These are phyloP conservation scores for Sphaerophoria taeniata DNA, from an alignment of 2,888 invertebrate genomes.

Conservation along the genomic window DNA sequence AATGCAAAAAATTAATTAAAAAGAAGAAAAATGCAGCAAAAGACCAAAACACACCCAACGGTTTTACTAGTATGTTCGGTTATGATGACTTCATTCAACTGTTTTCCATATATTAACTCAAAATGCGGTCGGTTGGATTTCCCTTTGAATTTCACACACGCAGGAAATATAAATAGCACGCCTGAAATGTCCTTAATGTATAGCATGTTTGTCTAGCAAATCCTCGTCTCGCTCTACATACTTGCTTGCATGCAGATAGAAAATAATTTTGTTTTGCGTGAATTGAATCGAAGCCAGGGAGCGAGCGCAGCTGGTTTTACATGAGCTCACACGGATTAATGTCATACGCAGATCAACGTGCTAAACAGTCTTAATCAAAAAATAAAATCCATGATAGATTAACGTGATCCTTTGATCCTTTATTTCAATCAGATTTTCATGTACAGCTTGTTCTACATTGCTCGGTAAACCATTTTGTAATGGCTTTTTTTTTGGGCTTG, in stretches of 20 bases:
- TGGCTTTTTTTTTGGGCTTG: conserved; percentile 21
- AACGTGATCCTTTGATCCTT: conserved; percentile 81
- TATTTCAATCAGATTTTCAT: conserved; percentile 26
- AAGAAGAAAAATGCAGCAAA: conserved; percentile 31
- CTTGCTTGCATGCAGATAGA: not conserved
- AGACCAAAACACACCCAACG: conserved; percentile 47
- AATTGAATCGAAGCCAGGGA: conserved; percentile 53
- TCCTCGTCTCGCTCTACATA: conserved; percentile 18
- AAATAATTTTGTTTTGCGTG: conserved; percentile 51
- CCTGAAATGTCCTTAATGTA: conserved; percentile 16
- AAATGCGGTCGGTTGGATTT: conserved; percentile 58
- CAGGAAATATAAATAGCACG: conserved; percentile 65
- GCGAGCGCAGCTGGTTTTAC: conserved; percentile 70
- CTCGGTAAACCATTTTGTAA: conserved; percentile 52
- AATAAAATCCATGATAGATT: conserved; percentile 77
- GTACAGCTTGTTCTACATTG: conserved; percentile 51
- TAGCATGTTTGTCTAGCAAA: not conserved
- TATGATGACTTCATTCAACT: conserved; percentile 45
- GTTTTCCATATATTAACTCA: conserved; percentile 58
- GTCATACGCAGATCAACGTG: conserved; percentile 78
- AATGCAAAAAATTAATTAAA: conserved; percentile 40
- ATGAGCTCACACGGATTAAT: conserved; percentile 77
- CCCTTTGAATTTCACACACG: conserved; percentile 6
- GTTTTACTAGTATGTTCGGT: conserved; percentile 9
- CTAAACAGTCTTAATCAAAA: conserved; percentile 74